These are phyloP conservation scores for Papilio elwesi DNA, from an alignment of 2,888 invertebrate genomes.

Conservation along the genomic window DNA sequence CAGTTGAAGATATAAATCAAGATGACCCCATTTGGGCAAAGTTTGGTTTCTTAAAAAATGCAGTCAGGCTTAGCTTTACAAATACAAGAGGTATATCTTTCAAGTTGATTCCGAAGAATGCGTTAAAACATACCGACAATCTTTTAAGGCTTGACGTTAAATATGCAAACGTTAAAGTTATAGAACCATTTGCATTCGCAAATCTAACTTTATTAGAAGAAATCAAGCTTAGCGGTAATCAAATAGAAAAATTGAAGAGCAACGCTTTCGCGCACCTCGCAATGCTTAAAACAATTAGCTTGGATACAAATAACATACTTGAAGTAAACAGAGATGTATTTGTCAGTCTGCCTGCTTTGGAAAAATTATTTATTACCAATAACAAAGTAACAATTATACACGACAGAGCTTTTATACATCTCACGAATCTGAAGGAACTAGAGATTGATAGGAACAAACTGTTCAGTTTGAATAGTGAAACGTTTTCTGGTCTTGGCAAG, in stretches of 20 bases:
- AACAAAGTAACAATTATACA: slow-evolving; percentile 94
- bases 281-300: slow-evolving; percentile 85
- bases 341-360: slow-evolving; percentile 87
- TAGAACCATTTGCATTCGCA: slow-evolving; percentile 88
- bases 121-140: slow-evolving; percentile 84
- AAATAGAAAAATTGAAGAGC: slow-evolving; percentile 85
- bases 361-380: slow-evolving; percentile 90
- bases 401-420: slow-evolving; percentile 90
- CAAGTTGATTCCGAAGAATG: slow-evolving; percentile 87
- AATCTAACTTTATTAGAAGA: slow-evolving; percentile 87
- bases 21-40: slow-evolving; percentile 87
- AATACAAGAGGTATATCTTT: slow-evolving; percentile 86
- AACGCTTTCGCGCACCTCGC: slow-evolving; percentile 88
- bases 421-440: slow-evolving; percentile 88
- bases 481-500: slow-evolving; percentile 88
- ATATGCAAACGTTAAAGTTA: slow-evolving; percentile 86
- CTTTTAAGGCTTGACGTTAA: slow-evolving; percentile 85
- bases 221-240: slow-evolving; percentile 87
- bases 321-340: slow-evolving; percentile 90
- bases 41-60: slow-evolving; percentile 85
- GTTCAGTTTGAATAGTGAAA: slow-evolving; percentile 89
- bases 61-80: slow-evolving; percentile 86
- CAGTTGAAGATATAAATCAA: slow-evolving; percentile 80
- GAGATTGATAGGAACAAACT: slow-evolving; percentile 91
- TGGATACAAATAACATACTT: slow-evolving; percentile 89